Percentiles rank a stretch among this genome's conserved stretches.
These are phyloP conservation scores for Eonycteris spelaea DNA, from an alignment of 2,113 vertebrate species.

Conservation along the genomic window DNA sequence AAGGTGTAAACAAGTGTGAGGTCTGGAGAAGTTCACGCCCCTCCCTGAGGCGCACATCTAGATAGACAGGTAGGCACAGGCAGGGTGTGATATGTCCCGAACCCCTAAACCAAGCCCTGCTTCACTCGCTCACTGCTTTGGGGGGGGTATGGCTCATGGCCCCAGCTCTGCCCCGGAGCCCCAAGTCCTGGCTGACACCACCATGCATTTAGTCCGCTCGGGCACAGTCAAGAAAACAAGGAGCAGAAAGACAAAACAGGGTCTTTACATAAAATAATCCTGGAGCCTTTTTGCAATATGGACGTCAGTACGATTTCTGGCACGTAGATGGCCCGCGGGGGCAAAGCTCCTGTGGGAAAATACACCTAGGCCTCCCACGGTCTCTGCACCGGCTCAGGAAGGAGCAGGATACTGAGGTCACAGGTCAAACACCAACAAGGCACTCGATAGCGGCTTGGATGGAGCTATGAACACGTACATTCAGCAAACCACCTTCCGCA, in stretches of 20 bases:
- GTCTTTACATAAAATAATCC: background rate
- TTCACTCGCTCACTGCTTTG: background rate
- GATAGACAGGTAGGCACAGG: accelerated
- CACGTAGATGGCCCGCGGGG: accelerated
- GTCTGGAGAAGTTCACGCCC: no score
- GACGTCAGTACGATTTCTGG: background rate
- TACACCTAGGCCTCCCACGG: background rate
- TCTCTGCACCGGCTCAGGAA: background rate
- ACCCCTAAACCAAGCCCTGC: background rate
- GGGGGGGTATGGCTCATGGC: no score
- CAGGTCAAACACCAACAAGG: background rate
- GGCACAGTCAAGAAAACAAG: background rate
- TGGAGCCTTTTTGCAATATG: background rate
- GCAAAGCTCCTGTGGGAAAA: background rate
- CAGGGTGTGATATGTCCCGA: accelerated
- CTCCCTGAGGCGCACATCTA: background rate
- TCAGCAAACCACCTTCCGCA: background rate
- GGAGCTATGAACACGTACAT: background rate
- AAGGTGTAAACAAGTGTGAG: accelerated
- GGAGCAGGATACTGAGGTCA: background rate
- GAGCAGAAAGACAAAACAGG: background rate
- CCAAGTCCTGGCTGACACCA: background rate
- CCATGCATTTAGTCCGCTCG: background rate
- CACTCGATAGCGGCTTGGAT: background rate
- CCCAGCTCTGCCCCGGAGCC: background rate